Evolutionary conservation across 2,888 invertebrate genomes (phyloP).

Genomic region (Allolobophora icterica): DNA sequence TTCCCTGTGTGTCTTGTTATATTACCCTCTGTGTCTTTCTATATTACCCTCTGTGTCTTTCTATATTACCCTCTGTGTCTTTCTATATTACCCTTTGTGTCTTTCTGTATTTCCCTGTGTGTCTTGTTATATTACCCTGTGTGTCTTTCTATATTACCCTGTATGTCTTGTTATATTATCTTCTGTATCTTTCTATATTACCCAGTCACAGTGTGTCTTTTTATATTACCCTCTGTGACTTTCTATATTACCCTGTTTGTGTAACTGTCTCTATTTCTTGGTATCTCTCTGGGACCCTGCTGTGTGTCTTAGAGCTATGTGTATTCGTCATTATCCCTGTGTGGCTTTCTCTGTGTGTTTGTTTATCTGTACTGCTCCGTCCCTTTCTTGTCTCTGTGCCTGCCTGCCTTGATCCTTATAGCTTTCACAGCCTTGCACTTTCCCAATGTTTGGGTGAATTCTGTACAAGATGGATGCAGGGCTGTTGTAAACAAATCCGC

Average conservation of each 20-base stretch:
- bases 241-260: too few relatives aligned
- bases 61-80: background rate
- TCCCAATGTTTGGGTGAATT: background rate
- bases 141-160: too few relatives aligned
- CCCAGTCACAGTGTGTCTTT: background rate
- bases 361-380: background rate
- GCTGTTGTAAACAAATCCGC: slow-evolving; percentile 17
- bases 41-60: too few relatives aligned
- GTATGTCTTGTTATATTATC: background rate
- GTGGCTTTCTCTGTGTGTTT: background rate
- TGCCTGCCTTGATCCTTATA: background rate
- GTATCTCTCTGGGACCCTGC: background rate
- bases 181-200: background rate
- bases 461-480: background rate
- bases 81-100: background rate
- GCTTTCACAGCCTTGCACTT: background rate
- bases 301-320: background rate
- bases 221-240: too few relatives aligned
- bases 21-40: too few relatives aligned
- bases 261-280: too few relatives aligned
- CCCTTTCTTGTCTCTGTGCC: too few relatives aligned
- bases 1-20: too few relatives aligned
- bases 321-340: background rate
- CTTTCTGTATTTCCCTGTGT: too few relatives aligned
- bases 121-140: too few relatives aligned